Conservation (phyloP, 2,888 invertebrate species). For the Catocala sponsa region DNA sequence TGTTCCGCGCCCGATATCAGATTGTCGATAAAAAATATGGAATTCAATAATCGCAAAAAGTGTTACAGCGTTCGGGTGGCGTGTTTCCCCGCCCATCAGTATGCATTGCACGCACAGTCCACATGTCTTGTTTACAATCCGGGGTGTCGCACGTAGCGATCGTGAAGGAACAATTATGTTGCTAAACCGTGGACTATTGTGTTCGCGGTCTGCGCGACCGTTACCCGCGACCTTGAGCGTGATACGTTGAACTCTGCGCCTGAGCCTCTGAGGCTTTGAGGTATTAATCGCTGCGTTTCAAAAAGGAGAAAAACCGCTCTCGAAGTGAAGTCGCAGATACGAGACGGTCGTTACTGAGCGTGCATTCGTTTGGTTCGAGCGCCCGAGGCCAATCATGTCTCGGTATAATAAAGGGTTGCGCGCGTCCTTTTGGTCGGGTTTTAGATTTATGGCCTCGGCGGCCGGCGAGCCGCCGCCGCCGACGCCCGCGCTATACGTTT, state of each 20-base stretch:
- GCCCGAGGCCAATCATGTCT: slow-evolving; percentile 86
- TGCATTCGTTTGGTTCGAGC: slow-evolving; percentile 76
- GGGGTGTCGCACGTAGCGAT: slow-evolving; percentile 62
- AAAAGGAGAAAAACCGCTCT: slow-evolving; percentile 61
- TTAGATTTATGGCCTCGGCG: slow-evolving; percentile 75
- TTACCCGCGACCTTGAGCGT: slow-evolving; percentile 62
- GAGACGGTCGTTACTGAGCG: slow-evolving; percentile 78
- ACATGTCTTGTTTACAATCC: slow-evolving; percentile 69
- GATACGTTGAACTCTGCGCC: slow-evolving; percentile 69
- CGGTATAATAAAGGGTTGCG: slow-evolving; percentile 84
- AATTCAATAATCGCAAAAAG: slow-evolving; percentile 62
- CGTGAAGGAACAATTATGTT: slow-evolving; percentile 62
- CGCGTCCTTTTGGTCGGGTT: slow-evolving; percentile 74
- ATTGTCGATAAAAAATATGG: slow-evolving; percentile 52
- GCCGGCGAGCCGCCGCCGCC: slow-evolving; percentile 68
- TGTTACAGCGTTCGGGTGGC: slow-evolving; percentile 59
- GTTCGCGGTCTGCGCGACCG: slow-evolving; percentile 48
- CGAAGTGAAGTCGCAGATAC: slow-evolving; percentile 72
- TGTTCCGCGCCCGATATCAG: slow-evolving; percentile 41
- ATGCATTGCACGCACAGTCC: slow-evolving; percentile 63
- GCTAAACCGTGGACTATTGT: slow-evolving; percentile 65
- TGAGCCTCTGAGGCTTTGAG: slow-evolving; percentile 30
- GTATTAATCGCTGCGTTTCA: slow-evolving; percentile 60
- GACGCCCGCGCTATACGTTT: slow-evolving; percentile 74
- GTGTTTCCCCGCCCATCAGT: slow-evolving; percentile 79